Evolutionary conservation across 2,888 invertebrate species (phyloP).

Genomic region (Xestia sexstrigata): DNA sequence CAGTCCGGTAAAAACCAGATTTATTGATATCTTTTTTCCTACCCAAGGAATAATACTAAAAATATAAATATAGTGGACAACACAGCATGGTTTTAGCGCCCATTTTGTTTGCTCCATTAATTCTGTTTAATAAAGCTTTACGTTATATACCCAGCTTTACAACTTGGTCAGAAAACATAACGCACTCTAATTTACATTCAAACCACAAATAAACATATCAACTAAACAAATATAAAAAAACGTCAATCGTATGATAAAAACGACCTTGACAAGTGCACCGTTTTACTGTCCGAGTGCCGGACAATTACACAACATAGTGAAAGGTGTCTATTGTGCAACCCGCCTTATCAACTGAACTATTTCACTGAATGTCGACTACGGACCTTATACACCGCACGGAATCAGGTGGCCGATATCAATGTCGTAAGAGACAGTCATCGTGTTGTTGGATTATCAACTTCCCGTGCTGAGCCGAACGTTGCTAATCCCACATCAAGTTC

Average conservation of each 20-base stretch:
- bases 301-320: slow-evolving; percentile 76
- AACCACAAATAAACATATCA: neutral
- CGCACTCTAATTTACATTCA: slow-evolving; percentile 11
- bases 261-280: slow-evolving; percentile 74
- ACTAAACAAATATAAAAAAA: slow-evolving; percentile 36
- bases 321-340: slow-evolving; percentile 79
- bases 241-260: slow-evolving; percentile 37
- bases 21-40: no score
- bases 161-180: slow-evolving; percentile 6
- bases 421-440: neutral
- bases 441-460: neutral
- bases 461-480: neutral
- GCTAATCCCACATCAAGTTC: neutral
- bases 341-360: slow-evolving; percentile 73
- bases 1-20: no score
- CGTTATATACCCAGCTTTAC: neutral
- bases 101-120: neutral
- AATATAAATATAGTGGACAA: no score
- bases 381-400: slow-evolving; percentile 43
- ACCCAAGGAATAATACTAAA: no score
- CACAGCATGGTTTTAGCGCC: no score
- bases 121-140: no score
- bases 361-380: slow-evolving; percentile 68
- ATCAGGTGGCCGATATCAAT: slow-evolving; percentile 41
- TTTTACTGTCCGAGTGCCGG: slow-evolving; percentile 61